Conservation (phyloP, 2,113 vertebrate species). For the Phaethornis superciliosus region DNA sequence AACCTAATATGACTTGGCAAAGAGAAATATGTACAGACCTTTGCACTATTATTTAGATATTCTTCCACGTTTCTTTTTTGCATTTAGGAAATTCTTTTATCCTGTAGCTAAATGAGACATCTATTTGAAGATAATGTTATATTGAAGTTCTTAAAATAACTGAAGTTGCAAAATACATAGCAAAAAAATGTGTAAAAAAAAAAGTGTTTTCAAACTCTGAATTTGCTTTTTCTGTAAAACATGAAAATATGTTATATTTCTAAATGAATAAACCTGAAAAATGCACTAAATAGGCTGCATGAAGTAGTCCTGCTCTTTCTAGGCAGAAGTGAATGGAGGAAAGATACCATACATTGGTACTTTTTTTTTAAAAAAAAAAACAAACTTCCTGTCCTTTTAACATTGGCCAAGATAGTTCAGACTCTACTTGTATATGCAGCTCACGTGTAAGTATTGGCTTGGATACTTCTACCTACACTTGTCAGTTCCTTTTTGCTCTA, state of each 20-base stretch:
- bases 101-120: neutral
- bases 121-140: neutral
- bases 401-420: neutral
- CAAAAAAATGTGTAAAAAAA: neutral
- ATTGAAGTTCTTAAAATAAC: neutral
- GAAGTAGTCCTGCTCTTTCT: neutral
- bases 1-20: constrained; percentile 80
- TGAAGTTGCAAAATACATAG: neutral
- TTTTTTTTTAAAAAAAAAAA: neutral
- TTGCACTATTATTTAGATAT: constrained; percentile 38
- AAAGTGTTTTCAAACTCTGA: neutral
- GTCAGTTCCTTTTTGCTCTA: neutral
- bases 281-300: neutral
- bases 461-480: neutral
- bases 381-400: neutral
- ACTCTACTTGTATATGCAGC: neutral
- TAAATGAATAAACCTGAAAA: neutral
- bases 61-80: neutral
- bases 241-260: neutral
- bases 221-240: neutral
- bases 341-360: neutral
- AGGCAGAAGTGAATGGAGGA: neutral
- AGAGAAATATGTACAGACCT: constrained; percentile 66
- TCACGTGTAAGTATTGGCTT: neutral
- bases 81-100: neutral